Base-by-base conservation (phyloP, 1,140 invertebrate genomes). In the Papilio machaon region DNA sequence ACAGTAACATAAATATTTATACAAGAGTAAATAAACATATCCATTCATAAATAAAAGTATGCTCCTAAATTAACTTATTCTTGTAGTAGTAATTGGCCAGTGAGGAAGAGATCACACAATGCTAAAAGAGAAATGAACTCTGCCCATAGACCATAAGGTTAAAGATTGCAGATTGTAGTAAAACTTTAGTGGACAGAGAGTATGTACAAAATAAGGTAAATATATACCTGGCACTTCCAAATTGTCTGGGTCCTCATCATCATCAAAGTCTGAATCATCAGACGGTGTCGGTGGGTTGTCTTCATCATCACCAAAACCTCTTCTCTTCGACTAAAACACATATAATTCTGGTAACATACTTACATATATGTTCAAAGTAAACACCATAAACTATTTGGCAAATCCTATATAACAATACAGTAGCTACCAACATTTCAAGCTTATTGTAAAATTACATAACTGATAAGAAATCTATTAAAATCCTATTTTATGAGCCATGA, bases 161-260 rank as follows among this genome's bases (percentile, higher is more conserved):
- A 30, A 30, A 30, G 23, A 30, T 30, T 30, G 23, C 23, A 30
- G 23, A 30, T 30, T 0, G 23, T 30, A 30, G 23, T 30, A 30
- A 30, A 30, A 30, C 23, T 30, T 30, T 30, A 43, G 38, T 43
- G 38, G 38, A 43, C 38, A 43, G 38, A 43, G 38, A 43, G 38
- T 43, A 43, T 43, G 2, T 43, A 43, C 2, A 43, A 8, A 10
- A 49, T 9, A 49, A 49, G 11, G 10, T 9, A 49, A 10, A 49
- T 10, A 11, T 49, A 74, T 73, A 97, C 97, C 97, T 92, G 97
- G 97, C 58, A 98, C 97, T 96, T 98, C 97, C 93, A 98, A 97
- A 95, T 97, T 97, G 92, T 98, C 97, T 80, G 97, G 97, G 96
- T 98, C 97, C 85, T 98, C 97, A 94, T 98, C 97, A 89, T 98